Evolutionary conservation across 2,113 vertebrate genomes (phyloP), one percentile per base, ranked within the genome.

Genomic region (Rhinolophus sinicus): DNA sequence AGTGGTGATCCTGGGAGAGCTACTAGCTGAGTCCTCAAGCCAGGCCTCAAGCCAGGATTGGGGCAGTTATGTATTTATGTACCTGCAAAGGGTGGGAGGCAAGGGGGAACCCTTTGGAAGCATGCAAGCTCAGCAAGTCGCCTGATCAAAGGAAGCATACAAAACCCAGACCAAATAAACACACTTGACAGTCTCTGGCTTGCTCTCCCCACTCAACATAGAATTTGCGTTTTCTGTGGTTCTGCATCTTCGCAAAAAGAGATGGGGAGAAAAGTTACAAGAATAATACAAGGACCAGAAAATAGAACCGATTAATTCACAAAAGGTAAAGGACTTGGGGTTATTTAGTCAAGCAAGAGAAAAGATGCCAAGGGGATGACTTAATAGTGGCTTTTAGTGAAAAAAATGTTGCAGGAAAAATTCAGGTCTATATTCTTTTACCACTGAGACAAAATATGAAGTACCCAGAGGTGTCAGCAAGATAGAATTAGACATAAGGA

Each of bases 371-470:
- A 88, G 93, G n/a, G 19, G 92, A 82, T 10, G 33, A 88, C 47
- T 96, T 94, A 96, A 91, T 95, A 77, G 93, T 85, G 60, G 30
- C 26, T 81, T 94, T 96, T 88, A 78, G 93, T 13, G 80, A 81
- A 86, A 94, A 75, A 52, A 80, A 52, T 69, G 24, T 26, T 70
- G 15, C 58, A 77, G 30, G 13, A 50, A 96, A 93, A 86, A 93
- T 83, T 78, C 19, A 89, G 35, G 69, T 73, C 30, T 96, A 4
- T 92, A 78, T 50, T 26, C 80, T 76, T 58, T 67, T 33, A 26
- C 14, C 30, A 90, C 38, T 64, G 54, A 97, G 50, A 47, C 67
- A 97, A 97, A 95, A 70, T 86, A 94, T 69, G 77, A 97, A 85
- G 90, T 77, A 72, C 47, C 44, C 88, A 94, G 60, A 94, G 50